Base-by-base conservation (phyloP, 2,888 invertebrate genomes). In the Tipula vernalis region DNA sequence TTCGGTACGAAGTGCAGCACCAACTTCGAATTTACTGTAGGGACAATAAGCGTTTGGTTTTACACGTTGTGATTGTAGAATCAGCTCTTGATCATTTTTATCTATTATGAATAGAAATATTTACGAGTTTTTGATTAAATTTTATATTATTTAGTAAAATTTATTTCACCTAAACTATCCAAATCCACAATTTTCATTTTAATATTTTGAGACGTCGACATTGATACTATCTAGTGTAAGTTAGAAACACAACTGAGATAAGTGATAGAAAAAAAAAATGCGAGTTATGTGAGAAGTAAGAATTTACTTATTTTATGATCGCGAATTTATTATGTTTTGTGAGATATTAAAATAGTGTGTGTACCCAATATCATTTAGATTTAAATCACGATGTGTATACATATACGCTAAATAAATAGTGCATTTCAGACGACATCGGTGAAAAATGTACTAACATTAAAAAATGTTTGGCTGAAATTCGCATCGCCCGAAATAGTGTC, bases 21-120 rank as follows among this genome's bases (percentile, higher is more conserved):
- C 97, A 0, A 98, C 97, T 87, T 94, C 93, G 90, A 97, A 97
- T 42, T 96, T 95, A 88, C 96, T 97, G 91, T 96, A 97, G 0
- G 96, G 96, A 87, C 93, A 93, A 90, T 96, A 96, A 0, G 96
- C 93, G 44, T 71, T 71, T 3, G 28, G 28, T 71, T 28, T 71
- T 3, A 71, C 28, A 71, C 71, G 71, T 71, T 10, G 6, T 28
- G 71, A 6, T 28, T 18, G 28, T 71, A 71, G 28, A 71, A 71
- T 71, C 71, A 71, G n/a, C 71, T 8, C 28, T 28, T 71, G 71
- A 71, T 71, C 71, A 71, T 71, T 28, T 28, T 71, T 28, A 71
- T 71, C 71, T 71, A 44, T 1, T 6, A 44, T 8, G 10, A 10
- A 44, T 44, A 44, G 6, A 10, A 6, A 44, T 12, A 44, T 44